A percentile compares a stretch with the other conserved stretches of the same genome.
Conservation (phyloP, 2,113 vertebrate species). For the Fulmarus glacialis region DNA sequence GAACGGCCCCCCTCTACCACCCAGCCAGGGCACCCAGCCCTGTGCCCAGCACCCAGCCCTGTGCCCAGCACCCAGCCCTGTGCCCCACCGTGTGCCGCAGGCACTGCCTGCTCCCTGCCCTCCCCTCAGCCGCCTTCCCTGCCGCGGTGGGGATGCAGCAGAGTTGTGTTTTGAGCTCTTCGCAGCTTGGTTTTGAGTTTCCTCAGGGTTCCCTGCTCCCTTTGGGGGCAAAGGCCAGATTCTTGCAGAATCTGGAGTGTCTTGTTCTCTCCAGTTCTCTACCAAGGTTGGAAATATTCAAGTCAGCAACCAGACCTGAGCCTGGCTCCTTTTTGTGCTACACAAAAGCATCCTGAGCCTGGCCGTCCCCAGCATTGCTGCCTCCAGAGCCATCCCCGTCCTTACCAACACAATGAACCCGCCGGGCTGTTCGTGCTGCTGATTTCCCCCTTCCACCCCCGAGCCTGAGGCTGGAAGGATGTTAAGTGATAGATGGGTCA, state of each 20-base stretch:
- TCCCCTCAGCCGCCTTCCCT: not conserved
- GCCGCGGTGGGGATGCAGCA: rapidly evolving
- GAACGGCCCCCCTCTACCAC: not conserved
- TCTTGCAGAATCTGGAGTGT: rapidly evolving
- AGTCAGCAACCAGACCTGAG: constrained; percentile 3
- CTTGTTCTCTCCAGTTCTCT: not conserved
- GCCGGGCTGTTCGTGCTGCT: not conserved
- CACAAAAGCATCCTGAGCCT: constrained; percentile 12
- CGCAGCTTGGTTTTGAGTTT: not conserved
- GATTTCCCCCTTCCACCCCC: not conserved
- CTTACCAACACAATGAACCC: constrained; percentile 28
- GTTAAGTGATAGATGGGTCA: not conserved
- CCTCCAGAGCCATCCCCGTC: not conserved
- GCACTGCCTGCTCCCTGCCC: not conserved
- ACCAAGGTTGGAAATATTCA: not conserved
- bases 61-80: not conserved
- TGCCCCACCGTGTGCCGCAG: not conserved
- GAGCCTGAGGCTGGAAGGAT: not conserved
- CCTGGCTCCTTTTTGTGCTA: not conserved
- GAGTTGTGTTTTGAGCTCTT: not conserved
- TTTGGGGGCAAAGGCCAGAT: not conserved
- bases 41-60: not conserved
- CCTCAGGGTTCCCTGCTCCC: not conserved
- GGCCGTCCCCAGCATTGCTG: not conserved
- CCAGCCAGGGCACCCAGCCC: not conserved